Evolutionary conservation across 30 jellyfish, hydroid and myxozoan genomes (phyloP), one percentile per base, ranked within the genome.

Genomic region (Sanderia malayensis): DNA sequence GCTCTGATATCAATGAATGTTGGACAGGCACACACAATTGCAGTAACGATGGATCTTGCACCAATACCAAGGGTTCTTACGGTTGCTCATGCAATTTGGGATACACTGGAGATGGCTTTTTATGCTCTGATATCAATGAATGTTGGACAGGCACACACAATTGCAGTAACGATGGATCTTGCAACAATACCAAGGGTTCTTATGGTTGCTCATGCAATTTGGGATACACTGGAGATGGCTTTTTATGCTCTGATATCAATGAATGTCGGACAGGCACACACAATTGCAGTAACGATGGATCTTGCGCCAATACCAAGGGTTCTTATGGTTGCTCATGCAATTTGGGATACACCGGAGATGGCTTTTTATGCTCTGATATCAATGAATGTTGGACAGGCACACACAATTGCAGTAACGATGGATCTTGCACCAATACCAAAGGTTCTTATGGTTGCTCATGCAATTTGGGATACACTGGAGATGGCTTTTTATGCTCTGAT

Each of bases 21-120:
- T 29, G 18, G 46, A 13, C 6, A n/a, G 45, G 23, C 21, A 52
- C 72, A 17, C 80, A 76, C 31, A 31, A 45, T 13, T 79, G 90
- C 69, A 61, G 67, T 64, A 15, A 25, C 29, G 29, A 66, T 28
- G 82, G 80, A 1, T 22, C 33, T 29, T 79, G 90, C 80, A 18
- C 52, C 0, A 70, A 81, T 41, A 69, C 68, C 10, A 47, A 37
- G 20, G 93, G 93, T 2, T 24, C 65, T 21, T 81, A 68, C 26
- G n/a, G 13, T 23, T 81, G 93, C 58, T 17, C 31, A 26, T 78
- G 96, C 27, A 25, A 27, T 4, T 26, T 30, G 0, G 96, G 96
- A 31, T 79, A 67, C 76, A 20, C 41, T n/a, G 96, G 96, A 46
- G 67, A 71, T 88, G 97, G 92, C 8, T 4, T 46, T 18, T 10